Evolutionary conservation across 1,140 invertebrate species (phyloP), one percentile per base, ranked within the genome.

Genomic region (Neodiprion pinetum): DNA sequence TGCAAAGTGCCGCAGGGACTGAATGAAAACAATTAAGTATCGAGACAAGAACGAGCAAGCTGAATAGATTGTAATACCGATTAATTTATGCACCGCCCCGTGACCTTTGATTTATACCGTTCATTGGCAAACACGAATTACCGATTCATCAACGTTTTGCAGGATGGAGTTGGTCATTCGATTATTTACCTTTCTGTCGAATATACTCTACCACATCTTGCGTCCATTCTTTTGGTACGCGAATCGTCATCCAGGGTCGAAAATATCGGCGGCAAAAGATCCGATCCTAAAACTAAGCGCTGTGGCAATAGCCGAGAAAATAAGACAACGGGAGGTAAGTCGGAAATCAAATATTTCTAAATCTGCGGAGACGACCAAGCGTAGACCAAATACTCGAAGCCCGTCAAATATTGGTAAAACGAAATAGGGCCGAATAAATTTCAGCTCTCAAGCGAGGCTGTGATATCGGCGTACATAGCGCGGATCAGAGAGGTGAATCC

Each of bases 401-500:
- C 28, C 17, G 65, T 48, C 9, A n/a, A 48, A 48, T 71, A 50
- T 23, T 75, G 11, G 40, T 5, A 66, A 49, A 40, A 40, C 28
- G 28, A 40, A 40, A 1, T 40, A 40, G 5, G 28, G 2, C 28
- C 28, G 28, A 40, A 40, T 40, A 40, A 40, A 71, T 70, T 74
- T 10, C 79, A 93, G 92, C 79, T 93, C 48, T 89, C 88, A 9
- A 92, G 92, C 68, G 90, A 91, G 79, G 85, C 91, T 69, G 86
- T 96, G 9, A 91, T 95, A 1, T 76, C 85, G 8, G 89, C 90
- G 0, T 96, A 93, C 81, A 93, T 96, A 61, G 83, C 87, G 3
- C 89, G 95, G 21, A 92, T 95, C 12, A 88, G 90, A 71, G 91
- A 92, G 82, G 93, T 96, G 0, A 94, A 96, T 84, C 90, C 91